These are phyloP conservation scores for Cossypha dichroa DNA, from an alignment of 2,797 vertebrate species.

Conservation along the genomic window DNA sequence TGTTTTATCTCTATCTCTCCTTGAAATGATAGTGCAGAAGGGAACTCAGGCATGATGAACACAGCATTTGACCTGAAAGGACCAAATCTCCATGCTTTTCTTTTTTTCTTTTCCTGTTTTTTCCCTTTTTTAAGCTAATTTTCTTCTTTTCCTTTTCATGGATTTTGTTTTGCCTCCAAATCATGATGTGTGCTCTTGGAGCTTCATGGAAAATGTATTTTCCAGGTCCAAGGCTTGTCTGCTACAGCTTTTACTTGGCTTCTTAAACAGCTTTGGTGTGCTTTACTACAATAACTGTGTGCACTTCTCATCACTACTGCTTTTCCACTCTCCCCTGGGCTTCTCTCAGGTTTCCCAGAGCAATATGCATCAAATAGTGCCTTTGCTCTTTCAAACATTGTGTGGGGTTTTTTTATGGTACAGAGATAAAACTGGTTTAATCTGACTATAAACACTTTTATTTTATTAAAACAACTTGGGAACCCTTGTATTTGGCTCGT, in stretches of 20 bases:
- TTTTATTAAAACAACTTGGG: background rate
- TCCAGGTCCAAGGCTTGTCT: constrained; percentile 28
- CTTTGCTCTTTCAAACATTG: background rate
- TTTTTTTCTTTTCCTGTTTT: constrained; percentile 60
- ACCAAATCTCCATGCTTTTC: constrained; percentile 77
- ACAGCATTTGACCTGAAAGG: background rate
- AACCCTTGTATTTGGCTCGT: background rate
- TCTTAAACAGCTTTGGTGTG: constrained; percentile 34
- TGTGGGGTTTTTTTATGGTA: background rate
- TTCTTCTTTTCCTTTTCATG: constrained; percentile 25
- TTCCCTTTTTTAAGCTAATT: constrained; percentile 56
- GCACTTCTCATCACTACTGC: constrained; percentile 19
- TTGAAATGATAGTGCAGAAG: background rate
- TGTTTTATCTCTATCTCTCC: background rate
- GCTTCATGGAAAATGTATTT: constrained; percentile 27
- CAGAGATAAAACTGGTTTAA: background rate
- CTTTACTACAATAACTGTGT: background rate
- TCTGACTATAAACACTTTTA: background rate
- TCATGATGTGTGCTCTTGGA: constrained; percentile 11
- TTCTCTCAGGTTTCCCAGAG: background rate
- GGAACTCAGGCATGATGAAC: background rate
- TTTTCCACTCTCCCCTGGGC: constrained; percentile 70
- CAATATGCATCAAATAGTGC: background rate
- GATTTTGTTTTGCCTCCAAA: constrained; percentile 41
- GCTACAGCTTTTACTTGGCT: constrained; percentile 29